Conservation (phyloP, 2,888 invertebrate genomes). For the Callimorpha dominula region DNA sequence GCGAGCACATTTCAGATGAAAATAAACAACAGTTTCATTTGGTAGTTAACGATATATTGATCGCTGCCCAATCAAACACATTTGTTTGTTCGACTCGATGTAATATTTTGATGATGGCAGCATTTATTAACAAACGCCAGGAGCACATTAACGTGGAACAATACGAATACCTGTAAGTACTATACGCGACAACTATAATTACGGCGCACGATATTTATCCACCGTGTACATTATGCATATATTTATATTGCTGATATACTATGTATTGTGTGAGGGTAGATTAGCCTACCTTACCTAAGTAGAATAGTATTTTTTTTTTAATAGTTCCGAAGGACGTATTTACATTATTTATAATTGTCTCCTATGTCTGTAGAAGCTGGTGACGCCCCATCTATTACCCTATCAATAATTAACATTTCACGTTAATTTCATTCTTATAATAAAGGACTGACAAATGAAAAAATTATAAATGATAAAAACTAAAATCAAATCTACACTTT, state of each 20-base stretch:
- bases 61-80: constrained; percentile 6
- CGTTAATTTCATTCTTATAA: no score
- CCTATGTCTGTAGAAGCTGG: no score
- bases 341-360: no score
- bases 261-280: no score
- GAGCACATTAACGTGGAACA: neutral
- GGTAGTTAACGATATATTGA: constrained; percentile 13
- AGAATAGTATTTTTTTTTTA: no score
- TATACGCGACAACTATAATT: neutral
- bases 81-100: constrained; percentile 7
- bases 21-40: neutral
- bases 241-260: neutral
- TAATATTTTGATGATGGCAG: constrained; percentile 19
- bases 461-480: no score
- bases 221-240: neutral
- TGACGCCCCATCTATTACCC: no score
- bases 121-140: constrained; percentile 15
- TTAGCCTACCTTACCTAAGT: no score
- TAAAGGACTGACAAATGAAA: no score
- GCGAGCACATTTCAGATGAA: neutral
- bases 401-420: no score
- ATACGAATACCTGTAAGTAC: neutral
- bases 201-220: neutral
- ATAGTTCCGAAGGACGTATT: no score
- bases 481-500: no score